phyloP scores from a whole-genome alignment of 2,888 invertebrate species.

The Isotomurus palustris region DNA sequence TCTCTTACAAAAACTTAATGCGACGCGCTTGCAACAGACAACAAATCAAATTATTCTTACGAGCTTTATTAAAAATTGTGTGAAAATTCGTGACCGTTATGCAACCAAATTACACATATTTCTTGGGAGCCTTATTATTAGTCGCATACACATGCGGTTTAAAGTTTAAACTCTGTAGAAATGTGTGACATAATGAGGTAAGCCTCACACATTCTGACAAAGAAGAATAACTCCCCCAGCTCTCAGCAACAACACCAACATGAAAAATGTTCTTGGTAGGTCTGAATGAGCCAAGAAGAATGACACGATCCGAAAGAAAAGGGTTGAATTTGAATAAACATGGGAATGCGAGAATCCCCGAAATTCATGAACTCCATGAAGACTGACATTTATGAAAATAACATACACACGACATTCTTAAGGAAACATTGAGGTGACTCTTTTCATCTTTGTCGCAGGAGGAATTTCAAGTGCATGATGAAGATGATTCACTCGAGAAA shows the following conservation, averaged over 20 bases:
- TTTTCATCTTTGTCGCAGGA: slow-evolving; percentile 4
- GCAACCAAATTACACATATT: too few species aligned
- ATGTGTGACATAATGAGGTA: background rate
- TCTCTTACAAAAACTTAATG: too few species aligned
- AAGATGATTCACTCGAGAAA: slow-evolving; percentile 1
- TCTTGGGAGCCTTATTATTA: too few species aligned
- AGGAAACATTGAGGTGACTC: background rate
- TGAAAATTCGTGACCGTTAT: too few species aligned
- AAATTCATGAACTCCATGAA: background rate
- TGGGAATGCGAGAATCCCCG: too few species aligned
- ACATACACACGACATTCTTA: slow-evolving; percentile 6
- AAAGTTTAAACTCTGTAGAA: background rate
- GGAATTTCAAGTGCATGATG: slow-evolving; percentile 24
- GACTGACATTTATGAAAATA: slow-evolving; percentile 4
- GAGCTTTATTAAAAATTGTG: background rate
- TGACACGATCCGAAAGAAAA: background rate
- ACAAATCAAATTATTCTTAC: too few species aligned
- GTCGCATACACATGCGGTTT: background rate
- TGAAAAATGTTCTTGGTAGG: too few species aligned
- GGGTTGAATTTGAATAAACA: too few species aligned
- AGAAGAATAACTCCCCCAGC: background rate
- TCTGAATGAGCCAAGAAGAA: background rate
- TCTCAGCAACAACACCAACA: too few species aligned
- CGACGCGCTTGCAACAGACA: too few species aligned
- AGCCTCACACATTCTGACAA: background rate